These are phyloP conservation scores for Musca vetustissima DNA, from an alignment of 1,140 invertebrate species.

Conservation along the genomic window DNA sequence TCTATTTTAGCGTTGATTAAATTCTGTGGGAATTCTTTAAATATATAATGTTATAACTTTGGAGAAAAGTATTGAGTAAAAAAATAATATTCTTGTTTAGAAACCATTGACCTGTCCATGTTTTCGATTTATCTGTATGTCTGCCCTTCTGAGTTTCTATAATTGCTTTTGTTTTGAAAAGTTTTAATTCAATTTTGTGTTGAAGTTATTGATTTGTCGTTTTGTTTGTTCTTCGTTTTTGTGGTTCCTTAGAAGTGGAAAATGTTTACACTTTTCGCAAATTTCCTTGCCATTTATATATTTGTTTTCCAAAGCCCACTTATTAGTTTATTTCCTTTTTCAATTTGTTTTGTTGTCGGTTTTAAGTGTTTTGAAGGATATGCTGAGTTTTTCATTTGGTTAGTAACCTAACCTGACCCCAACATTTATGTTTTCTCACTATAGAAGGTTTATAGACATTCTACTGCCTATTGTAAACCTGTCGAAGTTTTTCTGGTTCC, in stretches of 20 bases:
- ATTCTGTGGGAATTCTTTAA: neutral
- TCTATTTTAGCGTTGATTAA: neutral
- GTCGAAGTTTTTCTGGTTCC: too few relatives aligned
- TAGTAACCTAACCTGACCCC: neutral
- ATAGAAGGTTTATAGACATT: too few relatives aligned
- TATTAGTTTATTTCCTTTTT: conserved; percentile 9
- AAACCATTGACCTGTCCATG: conserved; percentile 3
- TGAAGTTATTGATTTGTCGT: conserved; percentile 5
- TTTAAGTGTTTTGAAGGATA: too few relatives aligned
- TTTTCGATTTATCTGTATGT: too few relatives aligned
- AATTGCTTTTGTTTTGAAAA: neutral
- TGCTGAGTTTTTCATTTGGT: neutral
- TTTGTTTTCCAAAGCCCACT: neutral
- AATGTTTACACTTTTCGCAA: too few relatives aligned
- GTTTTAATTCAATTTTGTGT: conserved; percentile 7
- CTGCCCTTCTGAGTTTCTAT: too few relatives aligned
- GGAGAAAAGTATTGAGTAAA: too few relatives aligned
- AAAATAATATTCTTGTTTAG: too few relatives aligned
- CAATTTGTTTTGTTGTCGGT: too few relatives aligned
- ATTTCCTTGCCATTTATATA: too few relatives aligned
- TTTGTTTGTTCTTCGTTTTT: neutral
- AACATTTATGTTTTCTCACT: too few relatives aligned
- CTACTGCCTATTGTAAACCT: too few relatives aligned
- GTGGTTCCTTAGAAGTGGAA: neutral
- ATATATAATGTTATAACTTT: neutral